These are phyloP conservation scores for Arion vulgaris DNA, from an alignment of 1,140 invertebrate species.

Conservation along the genomic window DNA sequence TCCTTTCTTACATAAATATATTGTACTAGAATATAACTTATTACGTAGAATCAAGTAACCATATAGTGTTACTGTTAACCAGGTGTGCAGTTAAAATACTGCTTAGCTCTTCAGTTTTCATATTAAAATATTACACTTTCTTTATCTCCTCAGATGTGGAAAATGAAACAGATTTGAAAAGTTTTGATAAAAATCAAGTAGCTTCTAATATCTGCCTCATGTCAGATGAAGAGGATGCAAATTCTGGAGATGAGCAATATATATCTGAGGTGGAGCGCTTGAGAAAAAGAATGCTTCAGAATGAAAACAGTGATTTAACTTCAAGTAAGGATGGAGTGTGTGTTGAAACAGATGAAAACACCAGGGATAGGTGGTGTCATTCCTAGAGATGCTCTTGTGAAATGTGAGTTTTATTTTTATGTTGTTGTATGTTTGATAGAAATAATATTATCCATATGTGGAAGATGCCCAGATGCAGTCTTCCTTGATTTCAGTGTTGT, in stretches of 20 bases:
- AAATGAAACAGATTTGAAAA: neutral
- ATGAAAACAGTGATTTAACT: constrained; percentile 21
- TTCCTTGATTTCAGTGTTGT: too few relatives aligned
- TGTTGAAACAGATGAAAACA: constrained; percentile 49
- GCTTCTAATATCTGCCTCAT: constrained; percentile 24
- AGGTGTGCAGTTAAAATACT: too few relatives aligned
- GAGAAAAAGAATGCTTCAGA: constrained; percentile 10
- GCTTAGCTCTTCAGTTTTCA: too few relatives aligned
- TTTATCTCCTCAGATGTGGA: neutral
- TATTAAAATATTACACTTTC: too few relatives aligned
- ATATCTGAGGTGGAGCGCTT: constrained; percentile 13
- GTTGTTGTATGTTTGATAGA: neutral
- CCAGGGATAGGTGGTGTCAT: constrained; percentile 46
- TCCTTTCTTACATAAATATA: too few relatives aligned
- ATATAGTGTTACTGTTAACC: too few relatives aligned
- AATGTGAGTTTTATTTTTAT: constrained; percentile 39
- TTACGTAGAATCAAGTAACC: too few relatives aligned
- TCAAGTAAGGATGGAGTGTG: constrained; percentile 46
- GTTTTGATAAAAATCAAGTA: constrained; percentile 21
- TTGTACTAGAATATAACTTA: too few relatives aligned
- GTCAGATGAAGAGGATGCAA: constrained; percentile 32
- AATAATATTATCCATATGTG: too few relatives aligned
- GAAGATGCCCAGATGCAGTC: too few relatives aligned
- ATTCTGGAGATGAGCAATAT: neutral
- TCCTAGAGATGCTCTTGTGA: constrained; percentile 43